Base-by-base conservation (phyloP, 2,797 vertebrate genomes). In the Etheostoma perlongum region DNA sequence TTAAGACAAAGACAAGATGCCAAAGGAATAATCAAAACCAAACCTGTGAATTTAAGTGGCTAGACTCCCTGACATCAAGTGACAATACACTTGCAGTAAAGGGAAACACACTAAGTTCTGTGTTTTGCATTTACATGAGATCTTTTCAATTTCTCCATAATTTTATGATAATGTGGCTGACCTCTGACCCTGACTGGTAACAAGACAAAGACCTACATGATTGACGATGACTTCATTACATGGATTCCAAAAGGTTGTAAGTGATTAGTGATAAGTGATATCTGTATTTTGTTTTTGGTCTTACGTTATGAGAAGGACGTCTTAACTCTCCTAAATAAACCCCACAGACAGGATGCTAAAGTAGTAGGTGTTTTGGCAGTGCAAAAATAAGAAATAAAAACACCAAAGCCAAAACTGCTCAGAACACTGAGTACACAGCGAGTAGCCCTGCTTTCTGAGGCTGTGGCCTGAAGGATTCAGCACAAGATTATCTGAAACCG, bases 401-500 rank as follows among this genome's bases (percentile, higher is more conserved):
- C 18, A 62, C 18, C 19, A 25, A 67, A 69, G 54, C 44, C 27
- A 74, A 72, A 67, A 40, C 33, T 6, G n/a, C 47, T 52, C 18
- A 23, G 16, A 61, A 11, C n/a, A 53, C 40, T 13, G 46, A 73
- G 46, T 3, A 68, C 30, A 63, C 27, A 69, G 30, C 9, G 8
- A 62, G 36, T 61, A 21, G 42, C 51, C 54, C 15, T 69, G 58
- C 54, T 69, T 76, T 15, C 54, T 72, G 68, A 77, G 33, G 48
- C 67, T 19, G 65, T 42, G 68, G 81, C 65, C 61, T 79, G 27
- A 60, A 63, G 72, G 71, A 68, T 67, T 30, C 49, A 70, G 73
- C 47, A 15, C 58, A 57, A 73, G 73, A 79, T 89, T 81, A 86
- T 89, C 87, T 84, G 48, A 73, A 60, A 44, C 59, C 78, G 64